These are phyloP conservation scores for Eledona agricola DNA, from an alignment of 2,888 invertebrate genomes.

Conservation along the genomic window DNA sequence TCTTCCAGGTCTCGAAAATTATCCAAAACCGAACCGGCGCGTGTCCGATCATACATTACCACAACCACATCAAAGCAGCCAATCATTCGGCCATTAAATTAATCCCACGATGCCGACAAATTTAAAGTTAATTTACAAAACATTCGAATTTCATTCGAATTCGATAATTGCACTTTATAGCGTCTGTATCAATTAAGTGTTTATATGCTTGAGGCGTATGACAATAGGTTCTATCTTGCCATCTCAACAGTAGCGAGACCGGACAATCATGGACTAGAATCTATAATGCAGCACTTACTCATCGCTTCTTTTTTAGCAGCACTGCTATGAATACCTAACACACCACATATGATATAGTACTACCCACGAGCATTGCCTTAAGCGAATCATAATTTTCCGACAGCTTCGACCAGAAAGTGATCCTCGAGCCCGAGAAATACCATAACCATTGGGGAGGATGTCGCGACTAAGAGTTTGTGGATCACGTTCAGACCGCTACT, in stretches of 20 bases:
- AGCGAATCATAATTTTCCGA: constrained; percentile 4
- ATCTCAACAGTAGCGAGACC: constrained; percentile 51
- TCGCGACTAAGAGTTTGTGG: no score
- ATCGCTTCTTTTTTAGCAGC: constrained; percentile 36
- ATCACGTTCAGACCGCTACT: no score
- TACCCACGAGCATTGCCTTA: no score
- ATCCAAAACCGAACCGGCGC: no score
- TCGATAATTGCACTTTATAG: constrained; percentile 1
- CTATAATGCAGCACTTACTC: constrained; percentile 49
- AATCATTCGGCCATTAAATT: no score
- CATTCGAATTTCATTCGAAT: no score
- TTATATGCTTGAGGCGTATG: constrained; percentile 47
- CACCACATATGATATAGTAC: background rate
- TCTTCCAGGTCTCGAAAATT: background rate
- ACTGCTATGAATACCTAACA: constrained; percentile 14
- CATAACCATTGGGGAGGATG: background rate
- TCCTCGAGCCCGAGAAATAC: background rate
- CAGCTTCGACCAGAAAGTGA: background rate
- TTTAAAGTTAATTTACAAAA: no score
- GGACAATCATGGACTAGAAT: constrained; percentile 54
- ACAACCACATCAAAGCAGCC: constrained; percentile 1
- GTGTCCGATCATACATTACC: no score
- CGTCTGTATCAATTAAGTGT: constrained; percentile 42
- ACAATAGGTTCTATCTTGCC: constrained; percentile 48
- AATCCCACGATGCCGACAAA: no score